Evolutionary conservation across 2,113 vertebrate genomes (phyloP).

Genomic region (Eurypyga helias): DNA sequence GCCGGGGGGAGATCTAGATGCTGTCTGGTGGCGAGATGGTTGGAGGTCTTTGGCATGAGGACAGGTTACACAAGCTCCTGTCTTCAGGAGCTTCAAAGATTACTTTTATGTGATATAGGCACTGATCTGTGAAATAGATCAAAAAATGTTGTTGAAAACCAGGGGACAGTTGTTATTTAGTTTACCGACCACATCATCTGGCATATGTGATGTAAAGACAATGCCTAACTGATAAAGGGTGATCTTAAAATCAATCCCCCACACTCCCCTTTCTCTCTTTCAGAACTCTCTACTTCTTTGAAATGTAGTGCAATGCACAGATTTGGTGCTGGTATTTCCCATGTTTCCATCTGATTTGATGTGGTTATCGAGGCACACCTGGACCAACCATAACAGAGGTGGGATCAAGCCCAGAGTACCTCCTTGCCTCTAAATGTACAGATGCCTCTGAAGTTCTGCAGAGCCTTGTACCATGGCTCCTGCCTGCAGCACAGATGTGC

Average conservation of each 20-base stretch:
- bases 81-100: background rate
- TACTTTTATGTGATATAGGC: background rate
- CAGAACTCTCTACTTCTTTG: background rate
- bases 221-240: background rate
- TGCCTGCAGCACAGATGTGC: background rate
- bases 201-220: background rate
- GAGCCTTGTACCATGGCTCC: accelerated
- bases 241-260: background rate
- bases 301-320: background rate
- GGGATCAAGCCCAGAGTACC: background rate
- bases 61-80: background rate
- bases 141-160: background rate
- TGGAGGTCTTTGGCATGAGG: background rate
- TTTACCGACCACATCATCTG: background rate
- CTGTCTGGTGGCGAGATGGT: background rate
- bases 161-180: background rate
- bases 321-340: background rate
- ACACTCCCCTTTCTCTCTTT: background rate
- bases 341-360: background rate
- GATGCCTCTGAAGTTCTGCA: background rate
- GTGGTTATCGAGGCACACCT: background rate
- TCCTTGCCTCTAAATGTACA: background rate
- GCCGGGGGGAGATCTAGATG: background rate
- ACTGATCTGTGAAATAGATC: background rate
- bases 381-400: background rate